Evolutionary conservation across 2,113 vertebrate species (phyloP).

Genomic region (Calonectris borealis): DNA sequence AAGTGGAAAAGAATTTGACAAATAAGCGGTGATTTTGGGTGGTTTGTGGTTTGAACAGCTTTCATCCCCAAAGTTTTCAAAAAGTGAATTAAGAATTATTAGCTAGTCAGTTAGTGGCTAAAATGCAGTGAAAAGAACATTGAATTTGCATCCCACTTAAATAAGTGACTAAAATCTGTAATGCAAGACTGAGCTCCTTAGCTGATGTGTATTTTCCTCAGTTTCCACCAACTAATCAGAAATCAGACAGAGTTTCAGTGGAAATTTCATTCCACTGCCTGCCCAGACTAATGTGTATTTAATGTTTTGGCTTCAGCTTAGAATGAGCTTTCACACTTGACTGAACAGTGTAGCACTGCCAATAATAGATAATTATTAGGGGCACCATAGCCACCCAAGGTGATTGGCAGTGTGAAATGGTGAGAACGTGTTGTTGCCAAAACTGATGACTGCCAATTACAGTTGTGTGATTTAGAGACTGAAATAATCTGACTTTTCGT

Average conservation of each 20-base stretch:
- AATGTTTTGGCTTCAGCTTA: conserved; percentile 60
- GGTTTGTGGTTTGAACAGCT: background rate
- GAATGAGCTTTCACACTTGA: conserved; percentile 60
- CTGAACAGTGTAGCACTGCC: conserved; percentile 40
- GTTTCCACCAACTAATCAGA: conserved; percentile 49
- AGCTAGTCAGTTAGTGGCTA: background rate
- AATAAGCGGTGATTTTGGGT: conserved; percentile 13
- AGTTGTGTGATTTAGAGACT: conserved; percentile 43
- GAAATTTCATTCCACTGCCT: conserved; percentile 56
- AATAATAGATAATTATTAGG: conserved; percentile 63
- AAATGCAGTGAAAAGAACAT: background rate
- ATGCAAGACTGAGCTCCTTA: background rate
- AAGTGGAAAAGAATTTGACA: conserved; percentile 33
- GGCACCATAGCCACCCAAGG: conserved; percentile 55
- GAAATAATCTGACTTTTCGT: background rate
- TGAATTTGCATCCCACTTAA: background rate
- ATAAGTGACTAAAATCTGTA: background rate
- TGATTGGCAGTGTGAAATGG: conserved; percentile 57
- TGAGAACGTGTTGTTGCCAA: conserved; percentile 41
- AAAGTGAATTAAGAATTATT: background rate
- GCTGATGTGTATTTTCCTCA: background rate
- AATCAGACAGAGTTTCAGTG: conserved; percentile 46
- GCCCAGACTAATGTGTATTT: conserved; percentile 62
- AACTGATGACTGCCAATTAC: conserved; percentile 51
- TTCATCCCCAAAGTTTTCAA: background rate